Evolutionary conservation across 2,888 invertebrate species (phyloP).

Genomic region (Neocrepidodera transversa): DNA sequence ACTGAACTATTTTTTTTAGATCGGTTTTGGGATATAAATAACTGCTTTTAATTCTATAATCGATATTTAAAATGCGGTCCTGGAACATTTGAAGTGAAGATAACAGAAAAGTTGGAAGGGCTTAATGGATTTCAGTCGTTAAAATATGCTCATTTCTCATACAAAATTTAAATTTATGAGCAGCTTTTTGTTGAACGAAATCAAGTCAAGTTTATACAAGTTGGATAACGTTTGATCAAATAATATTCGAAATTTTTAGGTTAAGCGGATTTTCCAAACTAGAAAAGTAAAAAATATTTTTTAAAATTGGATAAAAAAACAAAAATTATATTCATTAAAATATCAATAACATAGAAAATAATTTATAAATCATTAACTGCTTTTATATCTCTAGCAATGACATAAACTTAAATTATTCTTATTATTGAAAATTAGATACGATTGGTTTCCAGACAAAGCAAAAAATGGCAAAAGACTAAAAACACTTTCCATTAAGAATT

Average conservation of each 20-base stretch:
- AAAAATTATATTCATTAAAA: not conserved
- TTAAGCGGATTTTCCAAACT: not conserved
- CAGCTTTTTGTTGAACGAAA: constrained; percentile 23
- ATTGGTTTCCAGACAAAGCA: too few species aligned
- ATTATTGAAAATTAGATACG: too few species aligned
- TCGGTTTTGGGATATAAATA: too few species aligned
- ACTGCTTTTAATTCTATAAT: too few species aligned
- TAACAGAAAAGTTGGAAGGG: constrained; percentile 50
- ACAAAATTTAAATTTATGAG: constrained; percentile 49
- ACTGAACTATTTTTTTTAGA: too few species aligned
- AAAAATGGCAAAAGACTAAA: too few species aligned
- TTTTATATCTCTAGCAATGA: not conserved
- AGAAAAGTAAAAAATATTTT: too few species aligned
- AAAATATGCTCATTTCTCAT: constrained; percentile 52
- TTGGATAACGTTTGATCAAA: constrained; percentile 32
- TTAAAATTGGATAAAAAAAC: not conserved
- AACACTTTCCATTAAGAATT: too few species aligned
- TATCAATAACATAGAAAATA: not conserved
- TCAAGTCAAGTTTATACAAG: constrained; percentile 33
- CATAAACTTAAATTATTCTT: too few species aligned
- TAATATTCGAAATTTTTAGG: constrained; percentile 15
- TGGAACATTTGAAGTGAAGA: constrained; percentile 20
- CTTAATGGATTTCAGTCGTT: constrained; percentile 53
- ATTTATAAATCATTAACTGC: not conserved
- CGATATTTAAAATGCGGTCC: too few species aligned